Evolutionary conservation across 1,140 invertebrate species (phyloP).

Genomic region (Neocloeon triangulifer): DNA sequence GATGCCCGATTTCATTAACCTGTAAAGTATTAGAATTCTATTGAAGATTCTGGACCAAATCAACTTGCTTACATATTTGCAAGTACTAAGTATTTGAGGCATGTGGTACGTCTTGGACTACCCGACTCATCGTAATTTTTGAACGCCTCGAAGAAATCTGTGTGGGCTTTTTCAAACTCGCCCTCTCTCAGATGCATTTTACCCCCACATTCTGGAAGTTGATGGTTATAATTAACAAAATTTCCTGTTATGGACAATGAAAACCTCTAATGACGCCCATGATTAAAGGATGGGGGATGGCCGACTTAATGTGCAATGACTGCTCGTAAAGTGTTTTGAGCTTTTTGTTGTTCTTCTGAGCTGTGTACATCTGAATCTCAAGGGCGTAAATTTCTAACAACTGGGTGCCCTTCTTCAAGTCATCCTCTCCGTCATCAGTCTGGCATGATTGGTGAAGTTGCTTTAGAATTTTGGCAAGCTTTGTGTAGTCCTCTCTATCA

Average conservation of each 20-base stretch:
- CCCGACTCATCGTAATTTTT: constrained; percentile 99
- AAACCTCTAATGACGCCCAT: constrained; percentile 97
- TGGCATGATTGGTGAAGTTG: constrained; percentile 94
- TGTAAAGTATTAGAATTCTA: too few relatives aligned
- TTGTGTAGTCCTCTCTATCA: constrained; percentile 84
- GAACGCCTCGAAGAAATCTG: constrained; percentile 99
- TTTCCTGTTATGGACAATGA: constrained; percentile 1
- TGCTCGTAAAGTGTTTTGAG: constrained; percentile 95
- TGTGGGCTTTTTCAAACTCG: constrained; percentile 97
- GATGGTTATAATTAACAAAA: constrained; percentile 3
- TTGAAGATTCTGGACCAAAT: constrained; percentile 2
- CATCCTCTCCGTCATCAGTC: constrained; percentile 98
- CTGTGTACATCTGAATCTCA: constrained; percentile 99
- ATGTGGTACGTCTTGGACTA: constrained; percentile 89
- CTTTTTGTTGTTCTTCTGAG: constrained; percentile 99
- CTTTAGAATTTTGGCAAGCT: constrained; percentile 90
- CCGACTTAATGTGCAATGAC: constrained; percentile 95
- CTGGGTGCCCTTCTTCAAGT: constrained; percentile 96
- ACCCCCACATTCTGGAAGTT: constrained; percentile 82
- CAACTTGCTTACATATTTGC: constrained; percentile 84
- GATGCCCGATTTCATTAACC: constrained; percentile 98
- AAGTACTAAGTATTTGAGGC: constrained; percentile 93
- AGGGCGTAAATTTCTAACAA: constrained; percentile 95
- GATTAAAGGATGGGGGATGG: constrained; percentile 97
- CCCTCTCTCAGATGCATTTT: constrained; percentile 99